phyloP scores from a whole-genome alignment of 2,113 vertebrate species.

The Cynoglossus semilaevis region DNA sequence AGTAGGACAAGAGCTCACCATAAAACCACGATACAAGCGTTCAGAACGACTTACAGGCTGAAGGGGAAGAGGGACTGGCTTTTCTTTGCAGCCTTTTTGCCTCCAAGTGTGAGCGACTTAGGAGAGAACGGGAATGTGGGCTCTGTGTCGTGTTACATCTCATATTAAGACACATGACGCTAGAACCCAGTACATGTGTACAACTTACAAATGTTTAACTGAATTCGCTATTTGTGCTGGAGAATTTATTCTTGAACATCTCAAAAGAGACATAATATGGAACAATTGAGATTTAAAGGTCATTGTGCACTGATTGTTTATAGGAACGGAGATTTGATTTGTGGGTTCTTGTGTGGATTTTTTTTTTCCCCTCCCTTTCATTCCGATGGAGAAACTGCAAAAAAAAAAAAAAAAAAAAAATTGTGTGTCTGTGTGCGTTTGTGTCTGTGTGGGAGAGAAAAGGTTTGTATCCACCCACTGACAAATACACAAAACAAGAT shows the following conservation, averaged over 20 bases:
- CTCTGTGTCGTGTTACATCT: background rate
- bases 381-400: background rate
- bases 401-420: background rate
- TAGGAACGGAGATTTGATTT: background rate
- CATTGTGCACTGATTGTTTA: background rate
- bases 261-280: background rate
- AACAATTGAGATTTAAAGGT: background rate
- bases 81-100: no score
- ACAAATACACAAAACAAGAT: constrained; percentile 5
- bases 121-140: background rate
- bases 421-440: background rate
- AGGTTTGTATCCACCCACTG: background rate
- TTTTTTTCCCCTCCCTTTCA: background rate
- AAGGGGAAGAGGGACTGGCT: no score
- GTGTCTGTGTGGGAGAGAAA: background rate
- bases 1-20: background rate
- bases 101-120: background rate
- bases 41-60: no score
- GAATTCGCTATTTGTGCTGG: background rate
- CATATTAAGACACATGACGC: background rate
- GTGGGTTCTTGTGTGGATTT: background rate
- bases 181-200: no score
- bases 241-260: background rate
- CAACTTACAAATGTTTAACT: background rate
- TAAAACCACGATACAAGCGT: no score